Percentiles rank a stretch among this genome's conserved stretches.
phyloP scores from a whole-genome alignment of 2,113 vertebrate genomes.

The Cisticola juncidis region DNA sequence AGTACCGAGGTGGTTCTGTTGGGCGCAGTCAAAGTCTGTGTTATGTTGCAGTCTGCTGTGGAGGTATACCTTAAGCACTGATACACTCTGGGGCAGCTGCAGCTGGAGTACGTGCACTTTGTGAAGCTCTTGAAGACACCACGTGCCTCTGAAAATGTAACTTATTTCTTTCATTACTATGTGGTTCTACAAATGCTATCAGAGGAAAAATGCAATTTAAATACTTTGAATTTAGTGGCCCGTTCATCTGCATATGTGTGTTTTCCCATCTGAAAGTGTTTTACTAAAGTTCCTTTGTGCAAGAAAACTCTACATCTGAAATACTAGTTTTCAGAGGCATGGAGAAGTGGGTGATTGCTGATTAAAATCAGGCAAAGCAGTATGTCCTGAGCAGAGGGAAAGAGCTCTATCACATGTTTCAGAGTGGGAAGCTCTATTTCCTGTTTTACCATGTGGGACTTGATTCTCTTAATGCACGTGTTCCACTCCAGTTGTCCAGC shows the following conservation, averaged over 20 bases:
- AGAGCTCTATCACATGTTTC: not conserved
- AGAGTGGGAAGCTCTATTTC: not conserved
- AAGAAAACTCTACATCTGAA: not conserved
- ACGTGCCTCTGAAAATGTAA: not conserved
- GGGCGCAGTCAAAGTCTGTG: fast-evolving
- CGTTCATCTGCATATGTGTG: not conserved
- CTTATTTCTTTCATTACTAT: not conserved
- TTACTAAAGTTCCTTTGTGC: not conserved
- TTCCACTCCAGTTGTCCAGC: not conserved
- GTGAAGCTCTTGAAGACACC: not conserved
- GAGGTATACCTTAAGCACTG: no score
- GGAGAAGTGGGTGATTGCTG: not conserved
- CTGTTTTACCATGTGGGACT: not conserved
- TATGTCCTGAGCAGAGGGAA: not conserved
- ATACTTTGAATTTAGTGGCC: not conserved
- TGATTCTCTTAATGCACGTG: not conserved
- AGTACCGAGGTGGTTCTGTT: fast-evolving
- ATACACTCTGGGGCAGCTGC: not conserved
- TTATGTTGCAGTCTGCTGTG: not conserved
- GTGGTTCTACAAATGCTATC: not conserved
- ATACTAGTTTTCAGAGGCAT: not conserved
- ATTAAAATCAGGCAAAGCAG: not conserved
- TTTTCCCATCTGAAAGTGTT: not conserved
- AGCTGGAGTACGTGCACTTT: not conserved
- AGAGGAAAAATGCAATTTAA: not conserved